Conservation (phyloP, 2,888 invertebrate genomes). For the Ennomos erosarius region DNA sequence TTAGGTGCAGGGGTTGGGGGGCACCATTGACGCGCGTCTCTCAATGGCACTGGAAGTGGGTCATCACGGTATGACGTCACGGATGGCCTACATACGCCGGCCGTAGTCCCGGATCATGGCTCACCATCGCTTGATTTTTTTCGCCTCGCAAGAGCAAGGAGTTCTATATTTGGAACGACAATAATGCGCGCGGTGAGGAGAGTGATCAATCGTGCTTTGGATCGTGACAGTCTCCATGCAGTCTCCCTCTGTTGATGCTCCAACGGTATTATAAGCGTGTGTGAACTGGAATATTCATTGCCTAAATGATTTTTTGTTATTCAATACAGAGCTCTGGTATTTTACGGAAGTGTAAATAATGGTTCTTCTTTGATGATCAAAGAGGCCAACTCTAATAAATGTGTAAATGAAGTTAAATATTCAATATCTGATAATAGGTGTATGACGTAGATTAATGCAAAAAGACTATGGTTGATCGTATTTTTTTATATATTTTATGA, state of each 20-base stretch:
- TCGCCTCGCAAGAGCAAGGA: conserved; percentile 50
- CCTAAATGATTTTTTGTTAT: too few species aligned
- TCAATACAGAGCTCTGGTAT: too few species aligned
- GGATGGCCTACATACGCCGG: conserved; percentile 78
- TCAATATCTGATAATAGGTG: too few species aligned
- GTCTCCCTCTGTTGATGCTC: conserved; percentile 11
- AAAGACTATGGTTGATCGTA: too few species aligned
- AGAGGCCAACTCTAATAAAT: too few species aligned
- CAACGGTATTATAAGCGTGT: too few species aligned
- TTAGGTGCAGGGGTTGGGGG: conserved; percentile 48
- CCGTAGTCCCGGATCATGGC: conserved; percentile 65
- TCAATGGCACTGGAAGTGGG: conserved; percentile 81
- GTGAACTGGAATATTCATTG: too few species aligned
- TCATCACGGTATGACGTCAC: conserved; percentile 80
- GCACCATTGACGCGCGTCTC: conserved; percentile 82
- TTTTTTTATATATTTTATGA: too few species aligned
- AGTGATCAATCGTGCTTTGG: conserved; percentile 26
- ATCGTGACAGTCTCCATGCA: conserved; percentile 16
- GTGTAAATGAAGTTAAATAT: too few species aligned
- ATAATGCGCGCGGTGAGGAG: conserved; percentile 39
- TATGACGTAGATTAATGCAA: too few species aligned
- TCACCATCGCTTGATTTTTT: conserved; percentile 61
- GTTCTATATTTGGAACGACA: conserved; percentile 68
- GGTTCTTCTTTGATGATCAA: too few species aligned
- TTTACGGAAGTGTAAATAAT: too few species aligned